Evolutionary conservation across 2,888 invertebrate species (phyloP).

Genomic region (Nephrotoma guestfalica): DNA sequence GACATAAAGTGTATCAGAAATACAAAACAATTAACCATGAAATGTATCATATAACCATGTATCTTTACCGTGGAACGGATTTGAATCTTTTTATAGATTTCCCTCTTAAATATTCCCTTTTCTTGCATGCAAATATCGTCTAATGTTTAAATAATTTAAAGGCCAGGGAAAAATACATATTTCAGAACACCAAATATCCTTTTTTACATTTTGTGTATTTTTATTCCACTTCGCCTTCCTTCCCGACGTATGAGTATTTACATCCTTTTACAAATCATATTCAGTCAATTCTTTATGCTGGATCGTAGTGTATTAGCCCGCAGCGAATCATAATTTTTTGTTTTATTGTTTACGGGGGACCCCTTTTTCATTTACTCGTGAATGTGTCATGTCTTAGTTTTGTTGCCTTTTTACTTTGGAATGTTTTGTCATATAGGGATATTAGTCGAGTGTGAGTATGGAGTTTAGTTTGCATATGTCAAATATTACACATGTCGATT

Average conservation of each 20-base stretch:
- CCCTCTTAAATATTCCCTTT: background rate
- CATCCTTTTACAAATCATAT: background rate
- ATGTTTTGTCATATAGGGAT: background rate
- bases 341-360: background rate
- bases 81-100: background rate
- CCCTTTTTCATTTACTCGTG: background rate
- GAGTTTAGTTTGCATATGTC: background rate
- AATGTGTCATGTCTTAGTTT: background rate
- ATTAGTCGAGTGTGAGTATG: background rate
- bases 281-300: background rate
- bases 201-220: background rate
- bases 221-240: background rate
- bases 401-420: background rate
- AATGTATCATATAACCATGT: background rate
- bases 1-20: no score
- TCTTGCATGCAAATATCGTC: background rate
- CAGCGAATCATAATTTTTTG: background rate
- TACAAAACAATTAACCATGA: no score
- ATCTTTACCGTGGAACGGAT: background rate
- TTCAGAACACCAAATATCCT: background rate
- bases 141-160: constrained; percentile 1
- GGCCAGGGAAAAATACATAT: background rate
- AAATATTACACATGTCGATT: background rate
- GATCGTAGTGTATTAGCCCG: background rate
- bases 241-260: background rate